Evolutionary conservation across 2,888 invertebrate genomes (phyloP).

Genomic region (Deilephila elpenor): DNA sequence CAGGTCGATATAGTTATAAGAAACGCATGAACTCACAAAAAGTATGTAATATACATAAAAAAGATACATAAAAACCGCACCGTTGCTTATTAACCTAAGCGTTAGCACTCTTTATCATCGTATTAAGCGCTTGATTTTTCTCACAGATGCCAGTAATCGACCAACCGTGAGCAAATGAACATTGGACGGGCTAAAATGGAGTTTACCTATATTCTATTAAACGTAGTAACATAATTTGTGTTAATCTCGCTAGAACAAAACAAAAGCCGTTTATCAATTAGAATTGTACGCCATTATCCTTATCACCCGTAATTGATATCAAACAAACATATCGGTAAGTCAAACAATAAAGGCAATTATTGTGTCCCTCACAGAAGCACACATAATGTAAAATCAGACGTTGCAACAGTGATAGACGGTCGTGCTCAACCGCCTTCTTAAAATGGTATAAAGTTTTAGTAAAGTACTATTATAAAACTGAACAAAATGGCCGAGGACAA

Average conservation of each 20-base stretch:
- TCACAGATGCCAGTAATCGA: conserved; percentile 44
- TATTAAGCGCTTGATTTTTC: conserved; percentile 35
- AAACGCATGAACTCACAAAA: not conserved
- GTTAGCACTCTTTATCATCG: not conserved
- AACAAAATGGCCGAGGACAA: conserved; percentile 68
- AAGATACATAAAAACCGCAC: not conserved
- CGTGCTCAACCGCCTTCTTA: conserved; percentile 49
- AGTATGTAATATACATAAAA: not conserved
- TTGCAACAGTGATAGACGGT: conserved; percentile 55
- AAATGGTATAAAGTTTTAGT: conserved; percentile 46
- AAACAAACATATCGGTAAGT: conserved; percentile 74
- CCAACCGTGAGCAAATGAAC: conserved; percentile 37
- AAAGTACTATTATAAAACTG: conserved; percentile 35
- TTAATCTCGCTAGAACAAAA: conserved; percentile 41
- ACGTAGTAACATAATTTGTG: conserved; percentile 18
- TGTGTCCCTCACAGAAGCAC: conserved; percentile 56
- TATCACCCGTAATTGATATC: conserved; percentile 76
- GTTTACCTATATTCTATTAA: not conserved
- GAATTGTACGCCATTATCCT: conserved; percentile 58
- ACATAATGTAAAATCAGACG: conserved; percentile 65
- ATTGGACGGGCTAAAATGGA: conserved; percentile 9
- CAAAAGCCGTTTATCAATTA: conserved; percentile 53
- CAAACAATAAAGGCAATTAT: conserved; percentile 66
- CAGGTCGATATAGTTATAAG: not conserved
- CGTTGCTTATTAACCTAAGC: not conserved